phyloP scores from a whole-genome alignment of 2,113 vertebrate genomes.

The Sula dactylatra region DNA sequence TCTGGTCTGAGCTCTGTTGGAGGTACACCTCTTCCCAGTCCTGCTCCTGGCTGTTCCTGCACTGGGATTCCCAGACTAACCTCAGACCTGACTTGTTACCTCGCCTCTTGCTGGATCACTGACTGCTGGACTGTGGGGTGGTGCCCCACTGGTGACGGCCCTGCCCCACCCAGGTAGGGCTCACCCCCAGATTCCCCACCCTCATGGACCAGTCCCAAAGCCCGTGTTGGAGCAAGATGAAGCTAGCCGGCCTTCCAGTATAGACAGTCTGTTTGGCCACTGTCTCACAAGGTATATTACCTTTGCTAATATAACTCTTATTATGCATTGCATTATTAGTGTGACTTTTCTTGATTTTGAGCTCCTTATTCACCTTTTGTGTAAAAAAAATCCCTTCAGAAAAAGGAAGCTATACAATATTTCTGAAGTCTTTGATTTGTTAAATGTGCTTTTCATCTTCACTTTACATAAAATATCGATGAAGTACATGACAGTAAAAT shows the following conservation, averaged over 20 bases:
- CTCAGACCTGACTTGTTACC: background rate
- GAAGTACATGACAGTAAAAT: background rate
- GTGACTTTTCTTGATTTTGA: background rate
- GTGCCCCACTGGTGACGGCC: background rate
- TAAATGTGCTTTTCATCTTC: background rate
- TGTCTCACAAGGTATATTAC: background rate
- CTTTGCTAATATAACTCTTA: background rate
- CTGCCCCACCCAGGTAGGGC: background rate
- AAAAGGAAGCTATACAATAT: background rate
- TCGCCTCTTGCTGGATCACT: fast-evolving
- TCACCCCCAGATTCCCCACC: fast-evolving
- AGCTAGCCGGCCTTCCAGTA: background rate
- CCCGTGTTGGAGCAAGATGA: background rate
- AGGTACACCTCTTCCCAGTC: background rate
- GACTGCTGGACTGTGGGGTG: background rate
- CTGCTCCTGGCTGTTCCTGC: background rate
- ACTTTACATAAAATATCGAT: background rate
- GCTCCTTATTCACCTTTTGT: background rate
- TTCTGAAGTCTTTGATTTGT: background rate
- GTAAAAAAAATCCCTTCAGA: background rate
- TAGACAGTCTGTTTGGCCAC: background rate
- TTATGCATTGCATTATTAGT: background rate
- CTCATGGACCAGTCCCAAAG: background rate
- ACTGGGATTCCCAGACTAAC: background rate
- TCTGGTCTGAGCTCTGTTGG: background rate